Conservation (phyloP, 2,888 invertebrate genomes). For the Eledona agricola region DNA sequence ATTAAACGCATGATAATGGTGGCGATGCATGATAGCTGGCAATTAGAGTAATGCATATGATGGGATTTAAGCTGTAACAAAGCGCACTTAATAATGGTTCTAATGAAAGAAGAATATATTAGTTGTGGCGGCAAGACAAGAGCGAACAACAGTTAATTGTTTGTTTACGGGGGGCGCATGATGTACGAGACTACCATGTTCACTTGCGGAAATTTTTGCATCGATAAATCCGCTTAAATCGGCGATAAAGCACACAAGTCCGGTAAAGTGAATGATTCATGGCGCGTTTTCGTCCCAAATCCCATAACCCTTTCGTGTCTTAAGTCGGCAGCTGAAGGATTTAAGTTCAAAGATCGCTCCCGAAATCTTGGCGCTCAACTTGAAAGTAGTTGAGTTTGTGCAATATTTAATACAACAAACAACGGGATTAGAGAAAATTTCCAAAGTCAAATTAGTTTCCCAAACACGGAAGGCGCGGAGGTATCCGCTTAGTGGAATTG, state of each 20-base stretch:
- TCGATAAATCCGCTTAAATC: conserved; percentile 3
- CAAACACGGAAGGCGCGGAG: conserved; percentile 25
- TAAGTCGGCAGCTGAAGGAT: conserved; percentile 49
- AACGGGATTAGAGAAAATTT: conserved; percentile 52
- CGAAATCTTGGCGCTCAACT: conserved; percentile 51
- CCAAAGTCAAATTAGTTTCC: conserved; percentile 33
- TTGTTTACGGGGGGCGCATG: too few relatives aligned
- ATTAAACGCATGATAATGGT: conserved; percentile 10
- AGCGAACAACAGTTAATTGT: neutral
- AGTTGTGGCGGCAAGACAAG: conserved; percentile 15
- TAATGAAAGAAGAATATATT: conserved; percentile 22
- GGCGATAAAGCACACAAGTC: conserved; percentile 41
- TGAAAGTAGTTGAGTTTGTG: conserved; percentile 57
- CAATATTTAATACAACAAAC: conserved; percentile 60
- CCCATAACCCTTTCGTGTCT: conserved; percentile 51
- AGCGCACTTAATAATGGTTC: conserved; percentile 14
- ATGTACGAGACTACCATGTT: too few relatives aligned
- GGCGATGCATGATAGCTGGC: conserved; percentile 8
- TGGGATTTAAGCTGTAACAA: conserved; percentile 13
- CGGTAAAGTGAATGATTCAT: conserved; percentile 46
- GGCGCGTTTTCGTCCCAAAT: conserved; percentile 44
- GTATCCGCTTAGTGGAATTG: conserved; percentile 17
- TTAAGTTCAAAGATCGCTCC: conserved; percentile 55
- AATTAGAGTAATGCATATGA: conserved; percentile 13
- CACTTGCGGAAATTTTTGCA: neutral